Base-by-base conservation (phyloP, 2,888 invertebrate genomes). In the Schizotus pectinicornis region DNA sequence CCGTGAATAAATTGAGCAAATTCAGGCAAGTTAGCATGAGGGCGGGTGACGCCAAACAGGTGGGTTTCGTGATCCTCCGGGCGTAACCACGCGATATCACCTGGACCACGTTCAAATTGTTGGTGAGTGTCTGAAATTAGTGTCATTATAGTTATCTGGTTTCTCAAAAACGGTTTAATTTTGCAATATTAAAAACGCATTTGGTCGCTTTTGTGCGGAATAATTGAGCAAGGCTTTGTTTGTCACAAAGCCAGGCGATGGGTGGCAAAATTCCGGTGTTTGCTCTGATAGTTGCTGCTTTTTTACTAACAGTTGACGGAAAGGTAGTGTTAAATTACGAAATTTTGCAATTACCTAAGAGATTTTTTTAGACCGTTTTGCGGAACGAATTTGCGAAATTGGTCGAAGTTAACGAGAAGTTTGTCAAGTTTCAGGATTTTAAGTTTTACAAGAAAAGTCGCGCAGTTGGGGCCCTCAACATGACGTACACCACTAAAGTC, bases 31-130 rank as follows among this genome's bases (percentile, higher is more conserved):
- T 50, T 32, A 72, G 45, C 74, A 79, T 75, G 35, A 77, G 42
- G 6, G 69, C 55, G 6, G 75, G 70, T 3, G 75, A 75, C 6
- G 77, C 72, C 30, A 74, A 63, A 54, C 77, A 77, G 2, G 74
- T 60, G 0, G 74, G 72, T 31, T 70, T 59, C 2, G 72, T 71
- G 0, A 74, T 46, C 32, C 68, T 63, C 36, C 73, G 63, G 1
- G 70, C 56, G 52, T 70, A 59, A 13, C 72, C 71, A 52, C 74
- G 55, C 7, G 74, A 74, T 37, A 75, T 43, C 7, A 69, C 30
- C 52, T 70, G 75, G 3, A 74, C 72, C 1, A 76, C 30, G 53
- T 77, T 76, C 31, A 75, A 58, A 50, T 69, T 67, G 42, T 68
- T 70, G 5, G 72, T 52, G 22, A 54, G 22, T 11, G 54, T 43